phyloP scores from a whole-genome alignment of 2,113 vertebrate genomes.

The Indicator maculatus region DNA sequence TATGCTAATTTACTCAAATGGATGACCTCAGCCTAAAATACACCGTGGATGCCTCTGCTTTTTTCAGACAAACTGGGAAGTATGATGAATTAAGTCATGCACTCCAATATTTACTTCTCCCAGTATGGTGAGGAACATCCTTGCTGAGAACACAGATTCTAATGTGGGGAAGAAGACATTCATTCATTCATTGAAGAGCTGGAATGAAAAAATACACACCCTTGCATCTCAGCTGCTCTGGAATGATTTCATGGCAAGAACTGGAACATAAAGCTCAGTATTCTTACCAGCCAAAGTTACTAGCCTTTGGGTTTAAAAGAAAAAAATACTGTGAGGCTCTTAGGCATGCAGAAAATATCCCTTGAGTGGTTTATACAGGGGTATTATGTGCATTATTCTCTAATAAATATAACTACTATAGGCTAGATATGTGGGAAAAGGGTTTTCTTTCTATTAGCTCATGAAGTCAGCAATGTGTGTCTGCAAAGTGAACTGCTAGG shows the following conservation, averaged over 20 bases:
- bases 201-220: background rate
- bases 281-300: slow-evolving; percentile 35
- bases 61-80: background rate
- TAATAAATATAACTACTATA: slow-evolving; percentile 59
- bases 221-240: slow-evolving; percentile 3
- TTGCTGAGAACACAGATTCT: background rate
- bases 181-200: slow-evolving; percentile 42
- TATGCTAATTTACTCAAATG: background rate
- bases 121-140: background rate
- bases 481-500: slow-evolving; percentile 54
- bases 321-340: background rate
- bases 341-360: slow-evolving; percentile 45
- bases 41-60: background rate
- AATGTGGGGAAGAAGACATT: slow-evolving; percentile 8
- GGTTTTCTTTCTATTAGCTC: slow-evolving; percentile 53
- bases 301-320: background rate
- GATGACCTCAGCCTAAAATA: background rate
- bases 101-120: background rate
- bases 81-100: background rate
- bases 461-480: slow-evolving; percentile 37
- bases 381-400: slow-evolving; percentile 20
- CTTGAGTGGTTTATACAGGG: slow-evolving; percentile 54
- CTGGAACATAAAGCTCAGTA: slow-evolving; percentile 35
- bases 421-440: slow-evolving; percentile 39
- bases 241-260: slow-evolving; percentile 23